Evolutionary conservation across 2,888 invertebrate genomes (phyloP), one percentile per base, ranked within the genome.

Genomic region (Aporophyla lueneburgensis): DNA sequence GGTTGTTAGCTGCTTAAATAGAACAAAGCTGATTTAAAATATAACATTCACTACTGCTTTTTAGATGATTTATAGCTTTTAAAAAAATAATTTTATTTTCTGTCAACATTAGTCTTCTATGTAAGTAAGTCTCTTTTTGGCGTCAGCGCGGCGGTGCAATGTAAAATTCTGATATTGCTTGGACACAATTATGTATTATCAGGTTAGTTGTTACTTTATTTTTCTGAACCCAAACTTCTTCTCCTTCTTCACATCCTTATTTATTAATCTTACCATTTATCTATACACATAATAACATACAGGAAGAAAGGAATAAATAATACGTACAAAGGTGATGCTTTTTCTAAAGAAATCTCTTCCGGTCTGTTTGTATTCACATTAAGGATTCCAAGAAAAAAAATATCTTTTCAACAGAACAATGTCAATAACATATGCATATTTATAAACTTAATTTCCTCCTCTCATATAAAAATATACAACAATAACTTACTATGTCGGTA

Each of bases 401-500:
- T n/a, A n/a, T n/a, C n/a, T n/a, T n/a, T n/a, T 21, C 19, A 33
- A 33, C 5, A 21, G 10, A 21, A 59, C 5, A 21, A 21, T 10
- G 21, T 59, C 21, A 21, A 10, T 33, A 59, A 59, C 33, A 59
- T 33, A 33, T 21, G 33, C 19, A 33, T 33, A 19, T 33, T 59
- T 59, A 33, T 33, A 0, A 59, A 59, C 21, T 10, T 33, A 59
- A 59, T 59, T 21, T 33, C 9, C 27, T 5, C 14, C n/a, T 7
- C 12, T 43, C 2, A 40, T 0, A 43, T 9, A 6, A 33, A 75
- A 49, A 16, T 19, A 5, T 43, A 51, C 66, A 78, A 10, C 12
- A 65, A 54, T 0, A 53, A 33, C n/a, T 40, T 33, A n/a, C 12
- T 14, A 1, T 21, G 27, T 40, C 16, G 74, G 79, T 88, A 76